phyloP scores from a whole-genome alignment of 1,140 invertebrate genomes.

The Formica exsecta region DNA sequence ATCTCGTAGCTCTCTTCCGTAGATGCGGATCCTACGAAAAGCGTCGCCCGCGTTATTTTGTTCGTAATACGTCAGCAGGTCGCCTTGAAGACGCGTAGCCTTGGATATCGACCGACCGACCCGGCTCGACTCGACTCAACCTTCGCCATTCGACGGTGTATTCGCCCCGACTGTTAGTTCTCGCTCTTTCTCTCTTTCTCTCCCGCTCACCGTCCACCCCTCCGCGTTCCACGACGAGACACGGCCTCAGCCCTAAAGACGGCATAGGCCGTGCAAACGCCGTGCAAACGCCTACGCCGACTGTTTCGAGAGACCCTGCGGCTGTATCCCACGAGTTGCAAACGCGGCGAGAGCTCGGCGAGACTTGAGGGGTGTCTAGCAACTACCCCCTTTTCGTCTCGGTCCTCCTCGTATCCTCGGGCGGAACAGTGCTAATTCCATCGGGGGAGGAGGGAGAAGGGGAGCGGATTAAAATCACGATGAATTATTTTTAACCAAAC shows the following conservation, averaged over 20 bases:
- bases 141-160: constrained; percentile 57
- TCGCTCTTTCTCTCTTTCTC: not conserved
- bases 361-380: constrained; percentile 23
- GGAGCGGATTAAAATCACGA: constrained; percentile 32
- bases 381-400: not conserved
- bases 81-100: constrained; percentile 75
- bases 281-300: constrained; percentile 41
- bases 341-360: constrained; percentile 43
- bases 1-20: not conserved
- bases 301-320: constrained; percentile 24
- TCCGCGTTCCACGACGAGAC: constrained; percentile 15
- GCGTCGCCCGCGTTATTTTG: constrained; percentile 13
- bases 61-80: constrained; percentile 64
- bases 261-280: constrained; percentile 52
- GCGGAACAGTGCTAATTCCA: constrained; percentile 6
- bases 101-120: constrained; percentile 64
- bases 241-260: constrained; percentile 32
- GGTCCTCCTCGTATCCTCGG: not conserved
- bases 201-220: constrained; percentile 1
- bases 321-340: constrained; percentile 41
- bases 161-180: constrained; percentile 49
- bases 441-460: not conserved
- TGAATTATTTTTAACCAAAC: constrained; percentile 15
- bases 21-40: not conserved
- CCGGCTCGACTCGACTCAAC: constrained; percentile 52